Percentiles rank a stretch among this genome's conserved stretches.
Conservation (phyloP, 2,888 invertebrate genomes). For the Callosobruchus maculatus region DNA sequence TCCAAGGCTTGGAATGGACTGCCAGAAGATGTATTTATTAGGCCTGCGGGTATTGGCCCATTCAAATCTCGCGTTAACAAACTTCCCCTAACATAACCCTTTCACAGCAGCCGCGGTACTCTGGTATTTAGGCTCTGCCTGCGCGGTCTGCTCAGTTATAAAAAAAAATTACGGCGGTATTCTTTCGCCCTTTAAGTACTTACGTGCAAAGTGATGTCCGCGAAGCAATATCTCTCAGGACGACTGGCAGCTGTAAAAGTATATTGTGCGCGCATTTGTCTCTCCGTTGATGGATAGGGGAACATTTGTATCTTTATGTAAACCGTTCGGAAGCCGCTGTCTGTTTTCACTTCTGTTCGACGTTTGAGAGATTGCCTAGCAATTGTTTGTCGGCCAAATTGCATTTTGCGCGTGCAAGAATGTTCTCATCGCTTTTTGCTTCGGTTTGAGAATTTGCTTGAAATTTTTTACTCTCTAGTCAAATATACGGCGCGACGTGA, state of each 20-base stretch:
- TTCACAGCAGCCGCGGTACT: no score
- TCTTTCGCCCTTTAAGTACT: no score
- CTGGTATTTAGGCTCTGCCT: no score
- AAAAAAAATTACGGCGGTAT: no score
- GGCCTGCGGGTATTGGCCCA: no score
- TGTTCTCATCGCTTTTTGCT: neutral
- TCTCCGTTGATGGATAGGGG: neutral
- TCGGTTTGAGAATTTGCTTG: neutral
- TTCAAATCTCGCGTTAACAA: no score
- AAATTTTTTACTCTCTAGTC: neutral
- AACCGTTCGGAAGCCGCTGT: neutral
- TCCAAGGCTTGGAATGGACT: no score
- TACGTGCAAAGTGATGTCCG: neutral
- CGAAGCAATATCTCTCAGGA: neutral
- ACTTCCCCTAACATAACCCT: no score
- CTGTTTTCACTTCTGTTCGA: neutral
- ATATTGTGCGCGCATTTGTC: neutral
- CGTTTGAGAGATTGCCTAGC: neutral
- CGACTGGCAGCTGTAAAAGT: neutral
- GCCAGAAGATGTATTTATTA: no score
- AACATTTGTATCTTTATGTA: neutral
- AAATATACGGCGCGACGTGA: no score
- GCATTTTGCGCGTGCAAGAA: neutral
- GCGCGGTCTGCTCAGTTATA: no score
- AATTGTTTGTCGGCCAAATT: neutral